Percentiles rank a stretch among this genome's conserved stretches.
Conservation (phyloP, 1,140 invertebrate species). For the Trichonephila clavata region DNA sequence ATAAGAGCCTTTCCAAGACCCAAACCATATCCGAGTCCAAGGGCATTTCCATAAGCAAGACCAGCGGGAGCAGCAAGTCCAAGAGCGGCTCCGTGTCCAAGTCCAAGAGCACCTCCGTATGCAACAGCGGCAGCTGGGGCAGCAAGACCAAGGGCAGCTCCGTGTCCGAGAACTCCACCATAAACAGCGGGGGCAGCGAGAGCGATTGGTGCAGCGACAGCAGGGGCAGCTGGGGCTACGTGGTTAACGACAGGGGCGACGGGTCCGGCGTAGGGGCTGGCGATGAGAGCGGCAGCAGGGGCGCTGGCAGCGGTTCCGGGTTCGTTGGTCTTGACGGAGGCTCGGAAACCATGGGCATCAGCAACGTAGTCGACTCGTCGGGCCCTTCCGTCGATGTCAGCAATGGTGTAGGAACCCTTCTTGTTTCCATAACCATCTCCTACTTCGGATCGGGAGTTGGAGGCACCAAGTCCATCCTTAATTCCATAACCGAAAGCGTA, state of each 20-base stretch:
- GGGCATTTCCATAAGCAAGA: background rate
- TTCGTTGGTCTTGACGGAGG: too few species aligned
- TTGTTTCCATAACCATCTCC: slow-evolving; percentile 68
- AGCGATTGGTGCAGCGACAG: background rate
- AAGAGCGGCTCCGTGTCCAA: background rate
- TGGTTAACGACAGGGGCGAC: background rate
- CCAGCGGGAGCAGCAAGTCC: background rate
- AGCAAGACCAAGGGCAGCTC: background rate
- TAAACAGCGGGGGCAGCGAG: background rate
- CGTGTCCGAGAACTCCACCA: background rate
- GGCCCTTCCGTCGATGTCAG: slow-evolving; percentile 30
- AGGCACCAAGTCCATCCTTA: slow-evolving; percentile 52
- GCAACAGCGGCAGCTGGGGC: background rate
- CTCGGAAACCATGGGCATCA: background rate
- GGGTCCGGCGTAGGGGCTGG: too few species aligned
- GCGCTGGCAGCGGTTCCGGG: too few species aligned
- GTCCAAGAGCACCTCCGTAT: background rate
- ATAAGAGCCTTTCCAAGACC: background rate
- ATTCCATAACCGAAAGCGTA: slow-evolving; percentile 71
- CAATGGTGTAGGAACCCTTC: slow-evolving; percentile 70
- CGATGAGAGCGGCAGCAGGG: too few species aligned
- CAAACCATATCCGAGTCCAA: slow-evolving; percentile 2
- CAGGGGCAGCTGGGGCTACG: background rate
- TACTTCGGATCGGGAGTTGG: slow-evolving; percentile 67
- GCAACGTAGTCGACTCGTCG: background rate